Conservation (phyloP, 2,797 vertebrate genomes). For the Huso huso region DNA sequence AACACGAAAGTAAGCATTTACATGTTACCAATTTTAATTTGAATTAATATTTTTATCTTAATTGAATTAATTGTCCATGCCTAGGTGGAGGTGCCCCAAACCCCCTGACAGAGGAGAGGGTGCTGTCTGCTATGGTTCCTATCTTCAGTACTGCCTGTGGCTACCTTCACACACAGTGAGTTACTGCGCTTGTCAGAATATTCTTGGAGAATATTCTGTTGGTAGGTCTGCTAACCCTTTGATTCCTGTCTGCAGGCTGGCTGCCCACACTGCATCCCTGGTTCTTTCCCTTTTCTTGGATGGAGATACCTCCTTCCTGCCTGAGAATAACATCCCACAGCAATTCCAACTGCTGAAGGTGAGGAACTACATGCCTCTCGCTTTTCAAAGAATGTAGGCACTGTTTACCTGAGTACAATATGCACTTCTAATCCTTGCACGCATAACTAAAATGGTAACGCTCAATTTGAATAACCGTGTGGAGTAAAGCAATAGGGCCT, state of each 20-base stretch:
- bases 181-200: conserved; percentile 17
- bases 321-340: conserved; percentile 73
- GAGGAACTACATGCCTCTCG: background rate
- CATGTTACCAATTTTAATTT: background rate
- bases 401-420: too few relatives aligned
- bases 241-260: conserved; percentile 52
- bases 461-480: too few relatives aligned
- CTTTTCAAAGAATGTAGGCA: too few relatives aligned
- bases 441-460: too few relatives aligned
- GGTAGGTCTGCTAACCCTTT: background rate
- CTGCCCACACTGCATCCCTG: conserved; percentile 60
- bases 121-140: conserved; percentile 71
- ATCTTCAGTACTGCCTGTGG: conserved; percentile 79
- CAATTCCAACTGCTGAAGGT: conserved; percentile 79
- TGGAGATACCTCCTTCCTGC: conserved; percentile 78
- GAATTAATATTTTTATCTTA: background rate
- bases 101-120: conserved; percentile 64
- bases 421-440: too few relatives aligned
- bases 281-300: conserved; percentile 80
- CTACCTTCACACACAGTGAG: conserved; percentile 77
- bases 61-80: background rate
- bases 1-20: too few relatives aligned
- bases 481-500: too few relatives aligned
- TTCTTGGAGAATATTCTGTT: background rate
- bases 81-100: conserved; percentile 38